Conservation (phyloP, 2,888 invertebrate species). For the Cheilosia grossa region DNA sequence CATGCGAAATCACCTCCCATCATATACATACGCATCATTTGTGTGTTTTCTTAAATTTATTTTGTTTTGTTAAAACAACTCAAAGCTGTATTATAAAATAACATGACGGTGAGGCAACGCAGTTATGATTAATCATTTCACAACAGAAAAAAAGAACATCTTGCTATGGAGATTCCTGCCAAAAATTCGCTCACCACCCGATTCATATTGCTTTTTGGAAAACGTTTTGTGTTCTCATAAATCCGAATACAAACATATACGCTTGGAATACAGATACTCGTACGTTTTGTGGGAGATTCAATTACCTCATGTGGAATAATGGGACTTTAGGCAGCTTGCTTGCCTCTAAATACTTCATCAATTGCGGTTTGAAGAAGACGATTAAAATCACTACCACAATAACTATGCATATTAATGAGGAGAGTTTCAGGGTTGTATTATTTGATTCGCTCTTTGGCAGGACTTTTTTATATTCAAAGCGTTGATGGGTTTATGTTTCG, state of each 20-base stretch:
- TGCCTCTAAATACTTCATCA: neutral
- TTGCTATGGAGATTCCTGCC: neutral
- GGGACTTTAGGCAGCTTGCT: neutral
- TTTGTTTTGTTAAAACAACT: too few species aligned
- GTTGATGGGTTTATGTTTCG: neutral
- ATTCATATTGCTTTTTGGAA: neutral
- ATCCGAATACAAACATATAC: neutral
- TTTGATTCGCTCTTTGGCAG: neutral
- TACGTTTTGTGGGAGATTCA: neutral
- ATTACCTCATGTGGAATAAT: constrained; percentile 31
- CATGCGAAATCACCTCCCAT: too few species aligned
- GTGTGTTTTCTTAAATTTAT: too few species aligned
- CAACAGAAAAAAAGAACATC: too few species aligned
- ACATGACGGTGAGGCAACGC: too few species aligned
- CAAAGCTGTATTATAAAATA: too few species aligned
- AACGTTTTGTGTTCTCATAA: neutral
- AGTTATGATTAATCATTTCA: too few species aligned
- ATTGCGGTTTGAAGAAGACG: neutral
- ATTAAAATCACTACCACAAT: neutral
- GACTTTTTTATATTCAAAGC: neutral
- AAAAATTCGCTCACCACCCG: neutral
- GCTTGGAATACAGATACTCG: neutral
- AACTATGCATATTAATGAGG: neutral
- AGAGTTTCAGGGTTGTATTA: neutral
- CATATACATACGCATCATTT: too few species aligned